Evolutionary conservation across 2,113 vertebrate genomes (phyloP), one percentile per base, ranked within the genome.

Genomic region (Nymphicus hollandicus): DNA sequence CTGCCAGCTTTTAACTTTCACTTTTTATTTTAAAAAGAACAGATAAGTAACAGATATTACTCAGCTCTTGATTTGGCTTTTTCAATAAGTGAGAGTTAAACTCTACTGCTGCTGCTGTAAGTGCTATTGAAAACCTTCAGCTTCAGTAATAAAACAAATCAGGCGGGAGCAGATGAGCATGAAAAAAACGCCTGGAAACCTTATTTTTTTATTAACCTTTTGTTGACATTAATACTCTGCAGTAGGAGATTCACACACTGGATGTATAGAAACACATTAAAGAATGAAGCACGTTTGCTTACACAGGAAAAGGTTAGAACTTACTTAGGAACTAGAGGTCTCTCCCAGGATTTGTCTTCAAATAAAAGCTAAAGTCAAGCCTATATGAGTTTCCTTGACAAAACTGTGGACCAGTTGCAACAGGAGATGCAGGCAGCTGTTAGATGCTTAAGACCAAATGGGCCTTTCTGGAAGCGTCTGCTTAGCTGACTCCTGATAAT

Each of bases 121-220:
- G 50, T 55, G 52, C 52, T 93, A 53, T 60, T 84, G 88, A 96
- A 96, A 95, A 83, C 39, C 55, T 44, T 80, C 64, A 85, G 47
- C 68, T 96, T 88, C 61, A 76, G 46, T 64, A 81, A 89, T 80
- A 91, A 97, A 95, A 88, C n/a, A 83, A 96, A 76, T 95, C 68
- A 84, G 52, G 39, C 91, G 89, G 60, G 94, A 96, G 61, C 66
- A 87, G 91, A 91, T 0, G 0, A 92, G 56, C 41, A 73, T 63
- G 44, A 86, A 89, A 92, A 94, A 80, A 65, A 16, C 5, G 49
- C 44, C 52, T 55, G n/a, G 31, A 81, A 92, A 16, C 41, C 44
- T 64, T 88, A 87, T 76, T 89, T 95, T 95, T 96, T 96, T 94
- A 95, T 94, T 96, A 96, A 96, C 90, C 83, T 97, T 96, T 96